A percentile compares a stretch with the other conserved stretches of the same genome.
Conservation (phyloP, 2,797 vertebrate genomes). For the Margarornis squamiger region DNA sequence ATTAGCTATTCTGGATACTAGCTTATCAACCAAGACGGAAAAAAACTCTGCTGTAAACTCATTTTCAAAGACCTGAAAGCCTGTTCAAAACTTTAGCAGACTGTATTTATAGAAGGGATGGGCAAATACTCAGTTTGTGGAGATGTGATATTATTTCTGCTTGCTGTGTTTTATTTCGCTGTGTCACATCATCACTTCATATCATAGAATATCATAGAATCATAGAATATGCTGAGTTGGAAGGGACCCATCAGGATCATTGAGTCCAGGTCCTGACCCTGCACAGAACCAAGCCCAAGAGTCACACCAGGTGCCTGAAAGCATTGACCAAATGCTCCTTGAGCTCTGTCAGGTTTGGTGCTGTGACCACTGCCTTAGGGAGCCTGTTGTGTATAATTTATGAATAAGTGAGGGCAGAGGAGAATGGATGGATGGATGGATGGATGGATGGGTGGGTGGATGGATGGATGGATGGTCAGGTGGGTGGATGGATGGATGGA, state of each 20-base stretch:
- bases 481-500: neutral
- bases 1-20: neutral
- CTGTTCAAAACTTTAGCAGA: neutral
- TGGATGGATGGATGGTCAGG: neutral
- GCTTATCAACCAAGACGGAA: neutral
- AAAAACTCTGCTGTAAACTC: neutral
- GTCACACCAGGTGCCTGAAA: neutral
- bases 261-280: neutral
- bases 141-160: neutral
- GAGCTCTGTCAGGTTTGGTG: neutral
- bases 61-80: neutral
- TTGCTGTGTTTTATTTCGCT: neutral
- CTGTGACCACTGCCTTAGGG: neutral
- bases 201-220: neutral
- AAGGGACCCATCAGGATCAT: neutral
- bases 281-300: neutral
- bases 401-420: neutral
- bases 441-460: too few relatives aligned
- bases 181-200: neutral
- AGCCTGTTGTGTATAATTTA: neutral
- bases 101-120: neutral
- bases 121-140: neutral
- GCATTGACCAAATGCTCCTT: neutral
- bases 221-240: neutral
- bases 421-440: too few relatives aligned